These are phyloP conservation scores for Ennomos quercinarius DNA, from an alignment of 2,888 invertebrate species.

Conservation along the genomic window DNA sequence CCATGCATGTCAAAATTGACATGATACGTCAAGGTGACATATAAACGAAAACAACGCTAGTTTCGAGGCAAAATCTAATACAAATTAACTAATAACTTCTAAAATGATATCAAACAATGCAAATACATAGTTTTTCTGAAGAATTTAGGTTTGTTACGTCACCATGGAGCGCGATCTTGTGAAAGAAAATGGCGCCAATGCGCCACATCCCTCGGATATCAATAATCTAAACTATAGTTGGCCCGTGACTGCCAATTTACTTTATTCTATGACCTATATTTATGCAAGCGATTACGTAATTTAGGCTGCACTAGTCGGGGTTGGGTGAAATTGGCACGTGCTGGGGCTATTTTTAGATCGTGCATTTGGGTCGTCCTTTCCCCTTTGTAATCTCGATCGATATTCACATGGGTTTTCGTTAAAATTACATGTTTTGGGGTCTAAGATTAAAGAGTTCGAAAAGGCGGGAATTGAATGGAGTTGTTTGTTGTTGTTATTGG, in stretches of 20 bases:
- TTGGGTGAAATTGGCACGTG: conserved; percentile 66
- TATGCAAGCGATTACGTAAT: conserved; percentile 39
- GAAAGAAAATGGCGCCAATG: conserved; percentile 85
- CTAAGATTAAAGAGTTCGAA: conserved; percentile 3
- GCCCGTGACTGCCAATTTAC: background rate
- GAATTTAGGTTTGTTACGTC: conserved; percentile 77
- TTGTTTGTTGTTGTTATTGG: conserved; percentile 78
- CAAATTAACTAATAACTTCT: conserved; percentile 37
- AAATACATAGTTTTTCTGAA: conserved; percentile 41
- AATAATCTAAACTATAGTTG: conserved; percentile 18
- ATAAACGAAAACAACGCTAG: conserved; percentile 77
- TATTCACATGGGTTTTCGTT: conserved; percentile 39
- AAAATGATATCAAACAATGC: conserved; percentile 23
- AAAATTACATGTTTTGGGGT: background rate
- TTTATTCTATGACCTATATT: conserved; percentile 4
- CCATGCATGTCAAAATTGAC: conserved; percentile 85
- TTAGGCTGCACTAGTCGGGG: conserved; percentile 24
- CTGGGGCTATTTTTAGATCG: conserved; percentile 74
- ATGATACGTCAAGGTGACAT: conserved; percentile 84
- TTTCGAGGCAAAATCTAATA: conserved; percentile 55
- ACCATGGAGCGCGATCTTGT: conserved; percentile 63
- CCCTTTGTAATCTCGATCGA: conserved; percentile 55
- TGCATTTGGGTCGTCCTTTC: conserved; percentile 52
- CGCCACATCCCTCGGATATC: conserved; percentile 52
- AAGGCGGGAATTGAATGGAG: conserved; percentile 6